Conservation (phyloP, 2,888 invertebrate species). For the Eilema caniola region DNA sequence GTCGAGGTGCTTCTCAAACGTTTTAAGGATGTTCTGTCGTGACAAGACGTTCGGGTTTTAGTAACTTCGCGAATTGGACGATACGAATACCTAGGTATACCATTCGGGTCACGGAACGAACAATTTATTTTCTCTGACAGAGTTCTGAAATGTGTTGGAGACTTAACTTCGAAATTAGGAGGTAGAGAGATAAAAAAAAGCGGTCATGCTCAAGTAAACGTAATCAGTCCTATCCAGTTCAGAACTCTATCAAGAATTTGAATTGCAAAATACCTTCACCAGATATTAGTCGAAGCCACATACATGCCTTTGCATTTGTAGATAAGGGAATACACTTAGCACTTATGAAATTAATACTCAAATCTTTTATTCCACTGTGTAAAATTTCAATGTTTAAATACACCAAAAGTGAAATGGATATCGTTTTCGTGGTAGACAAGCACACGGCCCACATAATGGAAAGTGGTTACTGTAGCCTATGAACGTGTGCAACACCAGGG, state of each 20-base stretch:
- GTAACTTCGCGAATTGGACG: slow-evolving; percentile 15
- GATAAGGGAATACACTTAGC: slow-evolving; percentile 8
- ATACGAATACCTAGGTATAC: slow-evolving; percentile 8
- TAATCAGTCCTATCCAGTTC: slow-evolving; percentile 15
- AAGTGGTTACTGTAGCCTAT: no score
- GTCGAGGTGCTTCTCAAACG: slow-evolving; percentile 77
- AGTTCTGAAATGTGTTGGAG: slow-evolving; percentile 15
- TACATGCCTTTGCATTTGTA: slow-evolving; percentile 33
- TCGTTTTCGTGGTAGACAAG: no score
- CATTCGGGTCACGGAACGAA: slow-evolving; percentile 12
- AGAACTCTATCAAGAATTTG: slow-evolving; percentile 20
- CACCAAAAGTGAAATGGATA: no score
- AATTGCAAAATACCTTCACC: slow-evolving; percentile 33
- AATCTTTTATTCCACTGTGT: no score
- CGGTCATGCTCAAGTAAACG: background rate
- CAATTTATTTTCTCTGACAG: background rate
- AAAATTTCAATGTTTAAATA: no score
- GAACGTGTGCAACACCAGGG: no score
- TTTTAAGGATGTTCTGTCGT: slow-evolving; percentile 70
- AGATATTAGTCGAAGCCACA: slow-evolving; percentile 40
- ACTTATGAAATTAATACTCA: no score
- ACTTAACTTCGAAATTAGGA: background rate
- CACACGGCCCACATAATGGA: no score
- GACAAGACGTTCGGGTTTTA: slow-evolving; percentile 18
- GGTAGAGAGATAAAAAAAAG: background rate